Conservation (phyloP, 2,797 vertebrate genomes). For the Megalops cyprinoides region DNA sequence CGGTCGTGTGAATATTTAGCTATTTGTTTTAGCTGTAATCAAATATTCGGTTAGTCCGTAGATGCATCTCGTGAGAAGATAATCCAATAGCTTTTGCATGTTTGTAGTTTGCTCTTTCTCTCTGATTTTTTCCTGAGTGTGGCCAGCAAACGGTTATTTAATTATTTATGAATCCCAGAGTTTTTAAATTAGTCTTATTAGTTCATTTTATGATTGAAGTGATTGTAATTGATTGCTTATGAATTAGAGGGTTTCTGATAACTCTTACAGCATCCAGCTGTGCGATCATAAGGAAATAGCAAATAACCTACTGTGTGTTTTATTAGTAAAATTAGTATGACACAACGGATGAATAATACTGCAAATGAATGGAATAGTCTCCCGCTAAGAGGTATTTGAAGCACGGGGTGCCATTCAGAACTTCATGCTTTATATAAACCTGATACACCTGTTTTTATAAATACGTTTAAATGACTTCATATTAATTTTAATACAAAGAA, state of each 20-base stretch:
- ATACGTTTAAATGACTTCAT: too few relatives aligned
- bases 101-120: background rate
- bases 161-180: background rate
- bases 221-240: constrained; percentile 37
- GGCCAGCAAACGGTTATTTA: background rate
- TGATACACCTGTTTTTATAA: too few relatives aligned
- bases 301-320: constrained; percentile 35
- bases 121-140: background rate
- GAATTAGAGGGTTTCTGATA: constrained; percentile 33
- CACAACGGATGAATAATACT: constrained; percentile 42
- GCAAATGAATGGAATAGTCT: constrained; percentile 36
- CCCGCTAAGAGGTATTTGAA: constrained; percentile 30
- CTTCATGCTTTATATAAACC: too few relatives aligned
- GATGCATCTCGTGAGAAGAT: background rate
- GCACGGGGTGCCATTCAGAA: constrained; percentile 25
- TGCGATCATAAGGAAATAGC: constrained; percentile 31
- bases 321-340: constrained; percentile 32
- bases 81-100: background rate
- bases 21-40: constrained; percentile 25
- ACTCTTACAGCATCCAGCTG: constrained; percentile 23
- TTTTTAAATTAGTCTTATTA: background rate
- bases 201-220: background rate
- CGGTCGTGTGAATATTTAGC: constrained; percentile 38
- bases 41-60: constrained; percentile 38
- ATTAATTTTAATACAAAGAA: too few relatives aligned